Conservation (phyloP, 2,113 vertebrate species). For the Sinocyclocheilus grahami region DNA sequence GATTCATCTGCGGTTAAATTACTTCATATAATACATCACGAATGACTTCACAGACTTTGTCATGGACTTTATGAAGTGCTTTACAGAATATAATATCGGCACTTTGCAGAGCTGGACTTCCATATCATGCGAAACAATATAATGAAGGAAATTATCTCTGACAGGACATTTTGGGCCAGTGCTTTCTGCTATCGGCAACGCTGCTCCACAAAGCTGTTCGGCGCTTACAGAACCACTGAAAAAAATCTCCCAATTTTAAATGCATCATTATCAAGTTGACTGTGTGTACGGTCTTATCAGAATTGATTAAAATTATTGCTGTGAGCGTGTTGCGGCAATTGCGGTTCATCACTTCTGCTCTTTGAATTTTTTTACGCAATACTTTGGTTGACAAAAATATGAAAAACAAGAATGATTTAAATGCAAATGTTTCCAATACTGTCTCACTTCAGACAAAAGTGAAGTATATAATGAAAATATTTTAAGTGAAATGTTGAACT, state of each 20-base stretch:
- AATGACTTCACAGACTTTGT: slow-evolving; percentile 1
- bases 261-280: slow-evolving; percentile 4
- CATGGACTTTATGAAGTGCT: slow-evolving; percentile 4
- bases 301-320: background rate
- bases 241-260: slow-evolving; percentile 5
- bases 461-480: too few relatives aligned
- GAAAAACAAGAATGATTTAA: too few relatives aligned
- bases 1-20: background rate
- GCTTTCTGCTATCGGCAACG: background rate
- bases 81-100: background rate
- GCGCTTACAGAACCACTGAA: background rate
- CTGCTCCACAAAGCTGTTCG: background rate
- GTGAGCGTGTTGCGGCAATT: background rate
- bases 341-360: background rate
- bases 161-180: background rate
- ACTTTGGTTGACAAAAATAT: too few relatives aligned
- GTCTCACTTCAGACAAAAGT: too few relatives aligned
- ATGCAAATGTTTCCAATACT: too few relatives aligned
- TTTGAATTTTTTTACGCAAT: too few relatives aligned
- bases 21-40: background rate
- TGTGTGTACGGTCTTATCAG: slow-evolving; percentile 20
- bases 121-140: background rate
- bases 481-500: too few relatives aligned
- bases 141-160: background rate
- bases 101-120: background rate